phyloP scores from a whole-genome alignment of 2,113 vertebrate species.

The Poeciliopsis occidentalis region DNA sequence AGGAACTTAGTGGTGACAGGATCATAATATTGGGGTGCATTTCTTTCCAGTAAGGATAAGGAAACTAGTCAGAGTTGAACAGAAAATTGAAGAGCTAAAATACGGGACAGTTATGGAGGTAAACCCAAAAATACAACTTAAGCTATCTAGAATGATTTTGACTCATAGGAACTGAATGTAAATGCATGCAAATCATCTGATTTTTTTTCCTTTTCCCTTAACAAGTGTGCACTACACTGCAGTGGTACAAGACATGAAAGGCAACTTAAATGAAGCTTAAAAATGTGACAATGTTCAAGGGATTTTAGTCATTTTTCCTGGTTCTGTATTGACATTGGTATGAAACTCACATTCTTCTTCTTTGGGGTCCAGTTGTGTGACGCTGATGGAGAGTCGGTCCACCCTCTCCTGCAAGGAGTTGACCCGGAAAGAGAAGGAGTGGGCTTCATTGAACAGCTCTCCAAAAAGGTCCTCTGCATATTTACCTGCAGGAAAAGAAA shows the following conservation, averaged over 20 bases:
- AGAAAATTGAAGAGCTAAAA: not conserved
- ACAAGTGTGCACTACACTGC: not conserved
- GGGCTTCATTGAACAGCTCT: conserved; percentile 97
- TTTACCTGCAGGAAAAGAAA: conserved; percentile 85
- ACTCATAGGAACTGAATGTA: not conserved
- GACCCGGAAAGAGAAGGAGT: conserved; percentile 97
- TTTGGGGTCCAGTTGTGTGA: conserved; percentile 98
- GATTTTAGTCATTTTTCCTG: not conserved
- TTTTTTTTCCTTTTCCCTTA: too few species aligned
- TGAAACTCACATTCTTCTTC: conserved; percentile 94
- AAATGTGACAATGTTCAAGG: not conserved
- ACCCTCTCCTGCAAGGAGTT: conserved; percentile 98
- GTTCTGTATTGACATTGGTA: not conserved
- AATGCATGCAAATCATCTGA: not conserved
- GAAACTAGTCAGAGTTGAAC: not conserved
- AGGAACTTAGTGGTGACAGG: not conserved
- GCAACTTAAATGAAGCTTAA: not conserved
- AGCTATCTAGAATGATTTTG: not conserved
- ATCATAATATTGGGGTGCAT: not conserved
- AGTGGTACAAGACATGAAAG: not conserved
- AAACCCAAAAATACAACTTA: not conserved
- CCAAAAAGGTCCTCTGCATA: conserved; percentile 99
- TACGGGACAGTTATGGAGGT: not conserved
- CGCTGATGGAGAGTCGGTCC: conserved; percentile 96
- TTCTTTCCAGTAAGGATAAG: too few species aligned